phyloP scores from a whole-genome alignment of 2,113 vertebrate species.

The Heteronetta atricapilla region DNA sequence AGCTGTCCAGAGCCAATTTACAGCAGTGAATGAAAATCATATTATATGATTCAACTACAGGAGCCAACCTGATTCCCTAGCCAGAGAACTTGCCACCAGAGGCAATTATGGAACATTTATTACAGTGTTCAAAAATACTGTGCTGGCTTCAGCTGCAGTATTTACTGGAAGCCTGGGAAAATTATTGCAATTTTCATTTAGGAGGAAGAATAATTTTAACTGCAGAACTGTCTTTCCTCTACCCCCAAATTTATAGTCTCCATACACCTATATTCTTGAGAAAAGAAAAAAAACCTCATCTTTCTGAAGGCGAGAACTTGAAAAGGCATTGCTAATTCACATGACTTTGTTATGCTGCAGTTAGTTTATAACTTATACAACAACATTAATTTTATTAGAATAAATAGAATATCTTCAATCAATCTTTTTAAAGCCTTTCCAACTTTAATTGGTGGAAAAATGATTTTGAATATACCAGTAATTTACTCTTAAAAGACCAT shows the following conservation, averaged over 20 bases:
- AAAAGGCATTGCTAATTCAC: neutral
- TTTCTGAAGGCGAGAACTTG: neutral
- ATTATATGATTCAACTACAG: constrained; percentile 8
- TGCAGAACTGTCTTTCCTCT: neutral
- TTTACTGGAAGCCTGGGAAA: constrained; percentile 48
- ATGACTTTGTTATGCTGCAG: neutral
- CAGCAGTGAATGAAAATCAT: constrained; percentile 31
- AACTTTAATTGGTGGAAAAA: neutral
- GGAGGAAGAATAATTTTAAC: neutral
- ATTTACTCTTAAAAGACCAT: neutral
- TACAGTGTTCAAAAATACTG: constrained; percentile 16
- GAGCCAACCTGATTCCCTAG: constrained; percentile 35
- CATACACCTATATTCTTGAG: neutral
- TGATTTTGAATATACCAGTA: neutral
- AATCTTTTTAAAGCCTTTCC: neutral
- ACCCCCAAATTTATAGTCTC: neutral
- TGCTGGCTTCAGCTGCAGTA: constrained; percentile 25
- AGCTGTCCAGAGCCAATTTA: constrained; percentile 33
- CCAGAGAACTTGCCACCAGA: constrained; percentile 50
- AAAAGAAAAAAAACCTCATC: neutral
- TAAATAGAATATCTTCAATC: neutral
- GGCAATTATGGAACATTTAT: constrained; percentile 45
- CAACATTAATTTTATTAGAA: neutral
- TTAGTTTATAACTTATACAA: neutral
- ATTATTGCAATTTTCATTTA: neutral